These are phyloP conservation scores for Parus major DNA, from an alignment of 2,113 vertebrate species.

Conservation along the genomic window DNA sequence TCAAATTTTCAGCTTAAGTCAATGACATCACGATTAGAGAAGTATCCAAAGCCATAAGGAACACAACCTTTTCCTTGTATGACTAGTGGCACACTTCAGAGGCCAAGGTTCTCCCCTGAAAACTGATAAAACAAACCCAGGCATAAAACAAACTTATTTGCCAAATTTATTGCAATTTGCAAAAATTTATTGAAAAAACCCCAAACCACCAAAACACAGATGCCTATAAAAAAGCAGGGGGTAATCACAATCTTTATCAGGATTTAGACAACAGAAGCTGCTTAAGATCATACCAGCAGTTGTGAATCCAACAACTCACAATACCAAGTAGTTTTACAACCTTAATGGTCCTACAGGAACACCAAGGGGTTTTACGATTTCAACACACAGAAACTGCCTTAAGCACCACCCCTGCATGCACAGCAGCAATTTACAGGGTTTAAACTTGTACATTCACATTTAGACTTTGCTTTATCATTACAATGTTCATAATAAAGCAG, in stretches of 20 bases:
- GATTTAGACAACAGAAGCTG: background rate
- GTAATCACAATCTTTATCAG: background rate
- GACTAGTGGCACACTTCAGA: background rate
- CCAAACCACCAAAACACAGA: background rate
- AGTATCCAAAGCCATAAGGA: background rate
- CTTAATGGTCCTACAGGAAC: background rate
- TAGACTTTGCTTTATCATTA: background rate
- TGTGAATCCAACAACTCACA: background rate
- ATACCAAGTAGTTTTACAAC: background rate
- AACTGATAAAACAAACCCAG: background rate
- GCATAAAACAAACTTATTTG: background rate
- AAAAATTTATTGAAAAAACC: background rate
- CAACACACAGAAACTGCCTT: background rate
- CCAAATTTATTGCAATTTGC: background rate
- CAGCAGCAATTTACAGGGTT: background rate
- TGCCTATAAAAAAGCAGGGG: background rate
- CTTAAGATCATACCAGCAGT: background rate
- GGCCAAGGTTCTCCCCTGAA: background rate
- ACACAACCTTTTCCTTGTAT: background rate
- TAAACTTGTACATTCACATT: background rate
- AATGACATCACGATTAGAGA: background rate
- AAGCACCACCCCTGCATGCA: background rate
- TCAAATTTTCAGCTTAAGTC: background rate
- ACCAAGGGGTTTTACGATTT: rapidly evolving
- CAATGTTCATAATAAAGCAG: background rate